A percentile compares a stretch with the other conserved stretches of the same genome.
Conservation (phyloP, 2,888 invertebrate species). For the Podotricha telesiphe region DNA sequence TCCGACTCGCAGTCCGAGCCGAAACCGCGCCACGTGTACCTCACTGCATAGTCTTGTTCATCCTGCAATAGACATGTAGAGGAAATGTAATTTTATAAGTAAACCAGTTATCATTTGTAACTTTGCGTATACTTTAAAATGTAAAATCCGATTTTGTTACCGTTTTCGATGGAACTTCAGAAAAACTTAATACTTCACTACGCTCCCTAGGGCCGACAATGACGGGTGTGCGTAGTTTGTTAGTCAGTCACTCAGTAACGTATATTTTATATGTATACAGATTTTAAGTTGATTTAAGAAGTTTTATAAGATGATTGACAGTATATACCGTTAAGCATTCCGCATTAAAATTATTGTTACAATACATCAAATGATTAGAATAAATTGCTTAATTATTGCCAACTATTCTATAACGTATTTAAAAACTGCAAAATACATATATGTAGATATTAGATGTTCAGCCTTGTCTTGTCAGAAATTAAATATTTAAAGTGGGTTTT, state of each 20-base stretch:
- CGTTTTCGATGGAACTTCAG: too few relatives aligned
- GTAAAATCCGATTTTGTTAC: too few relatives aligned
- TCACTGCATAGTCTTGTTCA: slow-evolving; percentile 76
- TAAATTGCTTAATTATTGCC: background rate
- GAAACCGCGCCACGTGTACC: slow-evolving; percentile 80
- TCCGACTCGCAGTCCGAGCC: slow-evolving; percentile 85
- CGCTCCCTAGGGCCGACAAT: too few relatives aligned
- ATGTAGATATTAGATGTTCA: too few relatives aligned
- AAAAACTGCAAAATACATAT: background rate
- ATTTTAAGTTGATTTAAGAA: background rate
- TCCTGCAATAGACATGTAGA: slow-evolving; percentile 57
- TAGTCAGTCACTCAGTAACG: too few relatives aligned
- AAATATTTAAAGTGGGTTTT: background rate
- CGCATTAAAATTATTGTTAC: too few relatives aligned
- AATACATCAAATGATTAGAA: background rate
- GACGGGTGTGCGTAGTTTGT: too few relatives aligned
- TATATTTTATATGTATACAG: background rate
- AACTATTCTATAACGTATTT: background rate
- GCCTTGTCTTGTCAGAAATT: too few relatives aligned
- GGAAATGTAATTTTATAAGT: background rate
- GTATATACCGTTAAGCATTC: too few relatives aligned
- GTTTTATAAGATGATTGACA: background rate
- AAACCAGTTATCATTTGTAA: too few relatives aligned
- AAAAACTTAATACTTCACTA: too few relatives aligned
- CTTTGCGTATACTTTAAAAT: too few relatives aligned